Conservation (phyloP, 2,888 invertebrate genomes). For the Hipparchia semele region DNA sequence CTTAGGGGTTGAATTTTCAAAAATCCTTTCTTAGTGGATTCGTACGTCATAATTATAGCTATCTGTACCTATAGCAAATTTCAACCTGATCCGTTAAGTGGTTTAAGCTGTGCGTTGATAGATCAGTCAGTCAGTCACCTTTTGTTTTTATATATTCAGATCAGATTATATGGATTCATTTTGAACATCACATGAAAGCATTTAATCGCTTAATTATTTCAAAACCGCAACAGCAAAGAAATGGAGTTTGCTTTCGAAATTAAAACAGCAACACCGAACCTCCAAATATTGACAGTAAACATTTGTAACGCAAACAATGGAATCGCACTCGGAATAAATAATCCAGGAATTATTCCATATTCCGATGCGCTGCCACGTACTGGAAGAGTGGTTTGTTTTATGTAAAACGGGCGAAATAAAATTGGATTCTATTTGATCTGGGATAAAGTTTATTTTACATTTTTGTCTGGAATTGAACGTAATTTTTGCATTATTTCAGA, state of each 20-base stretch:
- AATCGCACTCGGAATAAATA: slow-evolving; percentile 44
- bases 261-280: slow-evolving; percentile 37
- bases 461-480: neutral
- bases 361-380: slow-evolving; percentile 51
- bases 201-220: slow-evolving; percentile 29
- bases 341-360: slow-evolving; percentile 51
- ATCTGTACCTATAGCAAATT: too few relatives aligned
- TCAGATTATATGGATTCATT: neutral
- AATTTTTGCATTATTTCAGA: slow-evolving; percentile 5
- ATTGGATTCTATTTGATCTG: slow-evolving; percentile 3
- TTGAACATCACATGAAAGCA: neutral
- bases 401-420: neutral
- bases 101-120: too few relatives aligned
- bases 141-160: too few relatives aligned
- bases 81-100: too few relatives aligned
- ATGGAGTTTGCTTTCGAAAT: slow-evolving; percentile 34
- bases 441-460: slow-evolving; percentile 3
- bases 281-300: slow-evolving; percentile 39
- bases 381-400: slow-evolving; percentile 23
- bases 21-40: too few relatives aligned
- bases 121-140: too few relatives aligned
- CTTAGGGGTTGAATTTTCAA: too few relatives aligned
- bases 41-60: too few relatives aligned
- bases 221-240: slow-evolving; percentile 26
- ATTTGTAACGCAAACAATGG: slow-evolving; percentile 47